Evolutionary conservation across 1,140 invertebrate species (phyloP).

Genomic region (Phymastichus coffea): DNA sequence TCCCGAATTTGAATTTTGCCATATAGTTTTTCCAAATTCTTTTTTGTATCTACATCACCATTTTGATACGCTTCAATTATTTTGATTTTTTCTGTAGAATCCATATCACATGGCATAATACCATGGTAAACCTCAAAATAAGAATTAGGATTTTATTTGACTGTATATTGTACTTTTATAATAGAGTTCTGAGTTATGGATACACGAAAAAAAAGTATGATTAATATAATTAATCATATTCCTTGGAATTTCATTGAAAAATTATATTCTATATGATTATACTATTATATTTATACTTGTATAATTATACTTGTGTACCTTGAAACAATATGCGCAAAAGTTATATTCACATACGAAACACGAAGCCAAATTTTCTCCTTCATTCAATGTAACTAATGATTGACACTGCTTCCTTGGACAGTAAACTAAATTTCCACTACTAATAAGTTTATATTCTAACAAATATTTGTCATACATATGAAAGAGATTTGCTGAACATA

Average conservation of each 20-base stretch:
- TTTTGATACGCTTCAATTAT: constrained; percentile 31
- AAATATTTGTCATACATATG: constrained; percentile 62
- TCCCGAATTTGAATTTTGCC: constrained; percentile 31
- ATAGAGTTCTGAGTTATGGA: too few relatives aligned
- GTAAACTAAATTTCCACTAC: constrained; percentile 61
- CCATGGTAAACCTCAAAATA: constrained; percentile 40
- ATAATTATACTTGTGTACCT: constrained; percentile 37
- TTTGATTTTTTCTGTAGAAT: neutral
- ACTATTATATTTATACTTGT: neutral
- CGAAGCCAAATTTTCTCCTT: constrained; percentile 51
- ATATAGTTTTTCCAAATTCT: constrained; percentile 31
- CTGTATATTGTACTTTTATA: too few relatives aligned
- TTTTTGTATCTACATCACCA: neutral
- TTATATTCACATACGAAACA: constrained; percentile 61
- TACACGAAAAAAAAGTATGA: too few relatives aligned
- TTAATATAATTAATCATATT: too few relatives aligned
- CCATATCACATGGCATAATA: constrained; percentile 27
- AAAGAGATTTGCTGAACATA: constrained; percentile 55
- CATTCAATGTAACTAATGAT: constrained; percentile 56
- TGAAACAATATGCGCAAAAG: constrained; percentile 64
- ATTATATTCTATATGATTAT: too few relatives aligned
- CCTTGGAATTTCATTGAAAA: too few relatives aligned
- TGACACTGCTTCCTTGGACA: constrained; percentile 64
- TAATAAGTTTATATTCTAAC: constrained; percentile 53
- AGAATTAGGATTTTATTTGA: too few relatives aligned